Evolutionary conservation across 2,888 invertebrate species (phyloP), one percentile per base, ranked within the genome.

Genomic region (Fissipunctia ypsillon): DNA sequence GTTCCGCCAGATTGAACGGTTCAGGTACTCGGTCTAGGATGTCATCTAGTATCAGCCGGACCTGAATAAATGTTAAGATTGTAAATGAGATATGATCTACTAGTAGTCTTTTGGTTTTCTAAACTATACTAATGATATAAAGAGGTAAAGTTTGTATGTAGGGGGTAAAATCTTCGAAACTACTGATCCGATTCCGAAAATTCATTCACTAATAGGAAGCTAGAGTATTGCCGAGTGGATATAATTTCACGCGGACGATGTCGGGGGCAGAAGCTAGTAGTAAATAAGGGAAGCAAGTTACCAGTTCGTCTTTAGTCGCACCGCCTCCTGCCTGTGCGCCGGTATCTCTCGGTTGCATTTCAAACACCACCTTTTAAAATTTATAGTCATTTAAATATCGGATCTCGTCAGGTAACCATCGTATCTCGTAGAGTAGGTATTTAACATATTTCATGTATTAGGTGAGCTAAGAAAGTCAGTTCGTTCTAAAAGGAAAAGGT

Each of bases 21-120:
- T 99, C 98, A 0, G 99, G 99, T 19, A 99, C 96, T 92, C 98
- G 98, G 90, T 99, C 99, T 75, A 98, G 87, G 64, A 99, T 97
- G 89, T 99, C 99, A 89, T 99, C 99, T 71, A 99, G 92, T 57
- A 97, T 96, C 50, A 94, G 91, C 85, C 98, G 97, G 59, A 98
- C 97, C 98, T 98, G 88, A 61, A 80, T 59, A 67, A 57, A 54
- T 38, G 45, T 56, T 16, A 67, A 41, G 4, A 63, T 19, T 25
- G 9, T 41, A 56, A 48, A 28, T 50, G 1, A 25, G 6, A 64
- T 6, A 12, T 45, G 35, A 28, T 41, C 22, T 25, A 38, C 16
- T 19, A 31, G 10, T 14, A 43, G 0, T 6, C 14, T 54, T 3
- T 54, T 28, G 19, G 28, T 28, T 54, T 9, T 28, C 28, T 54